Evolutionary conservation across 2,113 vertebrate genomes (phyloP).

Genomic region (Trematocara variabile): DNA sequence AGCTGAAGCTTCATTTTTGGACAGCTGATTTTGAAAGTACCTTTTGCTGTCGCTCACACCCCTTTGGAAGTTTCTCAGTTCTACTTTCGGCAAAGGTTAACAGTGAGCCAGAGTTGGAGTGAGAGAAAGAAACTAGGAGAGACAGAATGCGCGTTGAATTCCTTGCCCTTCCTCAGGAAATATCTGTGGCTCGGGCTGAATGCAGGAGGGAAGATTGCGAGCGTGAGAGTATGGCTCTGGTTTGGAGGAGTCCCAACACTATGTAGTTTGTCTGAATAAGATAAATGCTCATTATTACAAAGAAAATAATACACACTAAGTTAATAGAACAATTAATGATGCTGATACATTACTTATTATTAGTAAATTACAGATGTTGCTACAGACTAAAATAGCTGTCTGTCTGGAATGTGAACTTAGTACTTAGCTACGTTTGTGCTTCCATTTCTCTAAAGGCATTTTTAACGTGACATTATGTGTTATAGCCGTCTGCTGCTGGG

Average conservation of each 20-base stretch:
- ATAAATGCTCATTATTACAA: not conserved
- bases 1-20: not conserved
- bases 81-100: constrained; percentile 34
- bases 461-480: not conserved
- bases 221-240: constrained; percentile 57
- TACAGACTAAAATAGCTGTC: not conserved
- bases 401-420: not conserved
- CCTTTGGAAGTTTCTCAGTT: not conserved
- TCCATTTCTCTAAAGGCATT: not conserved
- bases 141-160: constrained; percentile 59
- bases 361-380: not conserved
- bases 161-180: constrained; percentile 75
- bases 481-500: not conserved
- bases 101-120: constrained; percentile 23
- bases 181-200: constrained; percentile 63
- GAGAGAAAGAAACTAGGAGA: constrained; percentile 12
- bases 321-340: not conserved
- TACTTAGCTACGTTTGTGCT: not conserved
- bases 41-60: not conserved
- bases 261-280: not conserved
- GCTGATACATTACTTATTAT: not conserved
- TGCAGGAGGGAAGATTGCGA: constrained; percentile 52
- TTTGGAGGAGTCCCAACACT: not conserved
- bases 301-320: not conserved
- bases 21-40: not conserved